Conservation (phyloP, 2,888 invertebrate species). For the Graphium colonna region DNA sequence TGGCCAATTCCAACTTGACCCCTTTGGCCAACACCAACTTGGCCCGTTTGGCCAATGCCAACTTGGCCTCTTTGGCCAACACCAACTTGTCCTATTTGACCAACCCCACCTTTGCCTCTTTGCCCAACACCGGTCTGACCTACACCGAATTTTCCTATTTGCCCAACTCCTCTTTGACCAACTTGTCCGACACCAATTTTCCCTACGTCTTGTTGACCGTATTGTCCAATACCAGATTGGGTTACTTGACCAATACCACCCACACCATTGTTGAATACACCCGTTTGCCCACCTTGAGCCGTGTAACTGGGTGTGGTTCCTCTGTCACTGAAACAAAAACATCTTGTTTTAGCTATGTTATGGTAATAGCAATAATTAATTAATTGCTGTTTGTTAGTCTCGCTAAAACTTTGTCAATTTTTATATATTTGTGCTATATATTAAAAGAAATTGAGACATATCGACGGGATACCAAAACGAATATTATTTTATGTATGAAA, state of each 20-base stretch:
- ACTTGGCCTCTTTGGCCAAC: constrained; percentile 6
- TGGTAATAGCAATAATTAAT: too few species aligned
- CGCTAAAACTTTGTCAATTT: constrained; percentile 21
- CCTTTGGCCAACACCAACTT: constrained; percentile 2
- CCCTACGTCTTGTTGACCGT: constrained; percentile 22
- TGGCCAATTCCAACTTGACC: neutral
- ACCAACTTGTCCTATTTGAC: constrained; percentile 7
- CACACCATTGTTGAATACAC: constrained; percentile 31
- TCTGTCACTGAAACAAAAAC: constrained; percentile 30
- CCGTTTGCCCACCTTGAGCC: constrained; percentile 25
- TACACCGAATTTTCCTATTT: constrained; percentile 17
- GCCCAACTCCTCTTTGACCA: constrained; percentile 17
- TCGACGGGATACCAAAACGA: too few species aligned
- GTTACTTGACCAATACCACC: constrained; percentile 32
- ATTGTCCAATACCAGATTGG: constrained; percentile 25
- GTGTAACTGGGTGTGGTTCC: constrained; percentile 43
- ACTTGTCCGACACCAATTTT: constrained; percentile 23
- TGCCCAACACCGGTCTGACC: constrained; percentile 24
- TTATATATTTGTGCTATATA: too few species aligned
- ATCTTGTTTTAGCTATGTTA: neutral
- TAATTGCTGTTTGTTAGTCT: too few species aligned
- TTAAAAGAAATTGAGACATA: too few species aligned
- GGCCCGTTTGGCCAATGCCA: neutral
- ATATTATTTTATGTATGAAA: too few species aligned
- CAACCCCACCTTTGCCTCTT: constrained; percentile 14